Evolutionary conservation across 1,140 invertebrate genomes (phyloP).

Genomic region (Pogonognathellus flavescens): DNA sequence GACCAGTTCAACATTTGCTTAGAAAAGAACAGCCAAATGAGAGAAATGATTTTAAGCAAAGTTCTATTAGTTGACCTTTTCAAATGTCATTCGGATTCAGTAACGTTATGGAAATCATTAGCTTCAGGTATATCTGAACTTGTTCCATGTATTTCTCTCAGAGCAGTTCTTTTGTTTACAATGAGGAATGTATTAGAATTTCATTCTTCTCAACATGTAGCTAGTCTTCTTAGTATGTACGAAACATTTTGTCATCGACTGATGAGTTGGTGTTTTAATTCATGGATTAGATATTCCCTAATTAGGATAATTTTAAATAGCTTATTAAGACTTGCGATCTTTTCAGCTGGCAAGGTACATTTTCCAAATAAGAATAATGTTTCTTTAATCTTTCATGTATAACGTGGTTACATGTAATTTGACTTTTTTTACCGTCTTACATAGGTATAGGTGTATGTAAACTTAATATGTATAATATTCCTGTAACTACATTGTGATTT

Average conservation of each 20-base stretch:
- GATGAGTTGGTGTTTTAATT: constrained; percentile 52
- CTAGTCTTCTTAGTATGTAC: constrained; percentile 20
- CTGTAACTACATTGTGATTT: no score
- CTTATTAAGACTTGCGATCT: constrained; percentile 9
- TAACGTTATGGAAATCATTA: constrained; percentile 60
- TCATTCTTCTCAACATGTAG: not conserved
- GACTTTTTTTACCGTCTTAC: no score
- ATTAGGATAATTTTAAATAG: constrained; percentile 4
- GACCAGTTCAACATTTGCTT: constrained; percentile 75
- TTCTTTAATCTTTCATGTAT: not conserved
- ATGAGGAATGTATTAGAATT: constrained; percentile 31
- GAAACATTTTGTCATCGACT: constrained; percentile 49
- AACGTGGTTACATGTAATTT: not conserved
- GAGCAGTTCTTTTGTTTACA: constrained; percentile 54
- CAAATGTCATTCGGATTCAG: constrained; percentile 34
- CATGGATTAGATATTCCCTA: not conserved
- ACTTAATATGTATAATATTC: no score
- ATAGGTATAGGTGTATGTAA: no score
- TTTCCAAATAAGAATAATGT: not conserved
- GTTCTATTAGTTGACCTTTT: constrained; percentile 57
- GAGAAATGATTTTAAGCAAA: constrained; percentile 18
- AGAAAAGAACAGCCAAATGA: constrained; percentile 63
- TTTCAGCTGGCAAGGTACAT: not conserved
- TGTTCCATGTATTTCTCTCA: constrained; percentile 61
- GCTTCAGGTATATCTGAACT: constrained; percentile 53